A percentile compares a stretch with the other conserved stretches of the same genome.
Evolutionary conservation across 2,888 invertebrate species (phyloP).

Genomic region (Ganaspis brasiliensis): DNA sequence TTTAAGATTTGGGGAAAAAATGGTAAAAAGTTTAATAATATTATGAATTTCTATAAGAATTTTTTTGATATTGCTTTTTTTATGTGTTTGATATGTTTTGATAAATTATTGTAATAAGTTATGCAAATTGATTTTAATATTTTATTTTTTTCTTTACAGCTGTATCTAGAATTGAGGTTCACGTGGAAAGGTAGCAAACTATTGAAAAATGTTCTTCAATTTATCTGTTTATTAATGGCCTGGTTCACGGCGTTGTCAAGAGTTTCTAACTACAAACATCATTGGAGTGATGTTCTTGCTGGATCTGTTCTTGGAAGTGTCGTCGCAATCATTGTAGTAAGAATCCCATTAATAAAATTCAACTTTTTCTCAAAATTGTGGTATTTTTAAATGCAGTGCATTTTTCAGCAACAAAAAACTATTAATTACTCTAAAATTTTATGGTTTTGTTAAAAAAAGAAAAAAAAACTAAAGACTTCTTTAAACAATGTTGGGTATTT

Average conservation of each 20-base stretch:
- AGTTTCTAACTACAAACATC: conserved; percentile 98
- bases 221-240: conserved; percentile 89
- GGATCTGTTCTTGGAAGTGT: conserved; percentile 88
- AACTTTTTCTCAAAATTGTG: neutral
- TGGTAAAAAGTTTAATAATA: too few relatives aligned
- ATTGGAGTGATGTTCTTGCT: conserved; percentile 97
- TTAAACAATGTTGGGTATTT: too few relatives aligned
- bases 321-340: conserved; percentile 87
- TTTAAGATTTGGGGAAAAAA: too few relatives aligned
- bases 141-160: conserved; percentile 81
- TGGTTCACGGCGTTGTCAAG: conserved; percentile 95
- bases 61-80: too few relatives aligned
- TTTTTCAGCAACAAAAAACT: too few relatives aligned
- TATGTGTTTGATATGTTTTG: too few relatives aligned
- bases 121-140: neutral
- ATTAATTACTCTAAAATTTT: too few relatives aligned
- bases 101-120: too few relatives aligned
- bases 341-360: conserved; percentile 73
- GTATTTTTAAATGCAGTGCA: neutral
- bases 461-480: too few relatives aligned
- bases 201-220: conserved; percentile 92
- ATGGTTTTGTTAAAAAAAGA: too few relatives aligned
- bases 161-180: conserved; percentile 93
- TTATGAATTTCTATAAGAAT: too few relatives aligned
- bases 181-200: conserved; percentile 91